Evolutionary conservation across 2,113 vertebrate genomes (phyloP).

Genomic region (Daphoenositta chrysoptera): DNA sequence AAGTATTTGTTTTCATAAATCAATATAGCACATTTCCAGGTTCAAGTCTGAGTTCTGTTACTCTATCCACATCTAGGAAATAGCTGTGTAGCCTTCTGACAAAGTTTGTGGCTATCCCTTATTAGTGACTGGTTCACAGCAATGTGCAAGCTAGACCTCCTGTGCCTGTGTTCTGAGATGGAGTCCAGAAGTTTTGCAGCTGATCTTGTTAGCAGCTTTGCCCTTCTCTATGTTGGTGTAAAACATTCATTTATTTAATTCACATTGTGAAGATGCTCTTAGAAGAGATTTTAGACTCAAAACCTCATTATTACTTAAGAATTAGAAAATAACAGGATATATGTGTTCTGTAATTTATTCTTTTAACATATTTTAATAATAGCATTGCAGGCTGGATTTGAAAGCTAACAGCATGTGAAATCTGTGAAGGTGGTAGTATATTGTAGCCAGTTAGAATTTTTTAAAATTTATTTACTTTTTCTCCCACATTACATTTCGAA

Average conservation of each 20-base stretch:
- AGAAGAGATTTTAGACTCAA: not conserved
- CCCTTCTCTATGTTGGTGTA: not conserved
- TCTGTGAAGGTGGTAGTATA: not conserved
- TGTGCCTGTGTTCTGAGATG: not conserved
- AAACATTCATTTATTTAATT: not conserved
- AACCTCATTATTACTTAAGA: not conserved
- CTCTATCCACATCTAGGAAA: not conserved
- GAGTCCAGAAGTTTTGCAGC: not conserved
- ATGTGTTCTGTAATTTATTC: not conserved
- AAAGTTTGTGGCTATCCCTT: not conserved
- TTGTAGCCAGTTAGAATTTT: not conserved
- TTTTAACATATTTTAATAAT: not conserved
- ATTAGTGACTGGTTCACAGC: not conserved
- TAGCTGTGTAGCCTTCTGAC: not conserved
- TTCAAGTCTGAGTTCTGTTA: not conserved
- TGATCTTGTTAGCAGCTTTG: too few species aligned
- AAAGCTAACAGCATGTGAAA: not conserved
- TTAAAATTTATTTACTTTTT: too few species aligned
- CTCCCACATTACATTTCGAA: not conserved
- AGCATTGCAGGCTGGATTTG: not conserved
- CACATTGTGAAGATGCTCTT: not conserved
- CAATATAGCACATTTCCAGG: not conserved
- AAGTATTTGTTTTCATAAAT: not conserved
- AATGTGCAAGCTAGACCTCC: not conserved
- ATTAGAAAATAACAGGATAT: not conserved